phyloP scores from a whole-genome alignment of 2,113 vertebrate genomes.

The Atractosteus spatula region DNA sequence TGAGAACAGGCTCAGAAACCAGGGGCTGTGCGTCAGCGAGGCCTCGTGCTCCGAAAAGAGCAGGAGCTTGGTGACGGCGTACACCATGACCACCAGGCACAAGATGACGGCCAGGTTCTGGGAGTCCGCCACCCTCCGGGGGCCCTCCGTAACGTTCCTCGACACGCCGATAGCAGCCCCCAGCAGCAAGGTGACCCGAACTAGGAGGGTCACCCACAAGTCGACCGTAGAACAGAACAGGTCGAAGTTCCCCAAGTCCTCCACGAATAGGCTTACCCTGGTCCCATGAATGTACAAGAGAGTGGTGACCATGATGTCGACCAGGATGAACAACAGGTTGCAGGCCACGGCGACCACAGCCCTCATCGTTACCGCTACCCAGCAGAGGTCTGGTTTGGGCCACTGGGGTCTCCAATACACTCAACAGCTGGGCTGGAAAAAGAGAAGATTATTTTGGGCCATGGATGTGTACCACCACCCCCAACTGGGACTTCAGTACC shows the following conservation, averaged over 20 bases:
- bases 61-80: conserved; percentile 81
- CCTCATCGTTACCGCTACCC: conserved; percentile 60
- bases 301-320: conserved; percentile 74
- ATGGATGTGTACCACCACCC: no score
- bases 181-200: conserved; percentile 74
- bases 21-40: conserved; percentile 69
- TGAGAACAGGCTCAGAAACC: conserved; percentile 79
- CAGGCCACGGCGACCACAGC: conserved; percentile 57
- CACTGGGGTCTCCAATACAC: neutral
- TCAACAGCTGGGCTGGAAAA: neutral
- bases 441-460: no score
- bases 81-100: conserved; percentile 74
- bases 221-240: conserved; percentile 78
- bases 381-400: no score
- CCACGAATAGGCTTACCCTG: conserved; percentile 50
- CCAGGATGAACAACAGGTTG: conserved; percentile 61
- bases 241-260: conserved; percentile 76
- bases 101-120: conserved; percentile 59
- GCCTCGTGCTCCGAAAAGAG: conserved; percentile 76
- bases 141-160: conserved; percentile 74
- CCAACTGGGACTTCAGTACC: no score
- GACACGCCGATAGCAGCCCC: conserved; percentile 80
- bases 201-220: conserved; percentile 78
- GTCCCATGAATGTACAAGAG: conserved; percentile 75
- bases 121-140: conserved; percentile 61